Percentiles rank a stretch among this genome's conserved stretches.
Evolutionary conservation across 2,113 vertebrate species (phyloP).

Genomic region (Stegostoma tigrinum): DNA sequence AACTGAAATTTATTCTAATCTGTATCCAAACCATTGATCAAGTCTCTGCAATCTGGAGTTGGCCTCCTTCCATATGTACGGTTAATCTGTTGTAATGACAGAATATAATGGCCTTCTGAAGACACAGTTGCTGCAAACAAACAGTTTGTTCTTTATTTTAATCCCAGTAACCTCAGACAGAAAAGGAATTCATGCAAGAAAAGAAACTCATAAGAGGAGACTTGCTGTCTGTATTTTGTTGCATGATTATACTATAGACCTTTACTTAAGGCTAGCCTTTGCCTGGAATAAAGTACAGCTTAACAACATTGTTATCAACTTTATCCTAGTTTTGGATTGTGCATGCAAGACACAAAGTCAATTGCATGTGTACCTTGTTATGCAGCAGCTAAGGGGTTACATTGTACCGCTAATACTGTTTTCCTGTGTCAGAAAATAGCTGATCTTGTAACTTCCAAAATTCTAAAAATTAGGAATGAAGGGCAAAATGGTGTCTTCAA

Average conservation of each 20-base stretch:
- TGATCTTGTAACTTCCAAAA: not conserved
- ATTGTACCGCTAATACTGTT: not conserved
- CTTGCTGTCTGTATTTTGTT: not conserved
- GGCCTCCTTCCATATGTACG: not conserved
- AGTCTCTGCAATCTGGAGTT: not conserved
- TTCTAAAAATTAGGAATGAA: not conserved
- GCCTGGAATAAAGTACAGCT: not conserved
- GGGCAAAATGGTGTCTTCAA: not conserved
- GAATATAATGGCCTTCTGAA: not conserved
- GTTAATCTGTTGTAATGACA: not conserved
- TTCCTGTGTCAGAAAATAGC: not conserved
- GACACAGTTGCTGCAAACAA: not conserved
- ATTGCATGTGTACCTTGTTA: not conserved
- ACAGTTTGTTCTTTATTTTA: not conserved
- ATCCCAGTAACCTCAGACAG: conserved; percentile 14
- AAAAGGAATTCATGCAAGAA: not conserved
- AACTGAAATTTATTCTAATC: not conserved
- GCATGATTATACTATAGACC: not conserved
- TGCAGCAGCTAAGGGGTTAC: not conserved
- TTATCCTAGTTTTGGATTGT: not conserved
- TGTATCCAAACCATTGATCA: not conserved
- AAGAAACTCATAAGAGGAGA: not conserved
- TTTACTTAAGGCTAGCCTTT: not conserved
- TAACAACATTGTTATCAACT: not conserved
- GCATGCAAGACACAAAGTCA: not conserved